These are phyloP conservation scores for Andrena praecox DNA, from an alignment of 2,888 invertebrate species.

Conservation along the genomic window DNA sequence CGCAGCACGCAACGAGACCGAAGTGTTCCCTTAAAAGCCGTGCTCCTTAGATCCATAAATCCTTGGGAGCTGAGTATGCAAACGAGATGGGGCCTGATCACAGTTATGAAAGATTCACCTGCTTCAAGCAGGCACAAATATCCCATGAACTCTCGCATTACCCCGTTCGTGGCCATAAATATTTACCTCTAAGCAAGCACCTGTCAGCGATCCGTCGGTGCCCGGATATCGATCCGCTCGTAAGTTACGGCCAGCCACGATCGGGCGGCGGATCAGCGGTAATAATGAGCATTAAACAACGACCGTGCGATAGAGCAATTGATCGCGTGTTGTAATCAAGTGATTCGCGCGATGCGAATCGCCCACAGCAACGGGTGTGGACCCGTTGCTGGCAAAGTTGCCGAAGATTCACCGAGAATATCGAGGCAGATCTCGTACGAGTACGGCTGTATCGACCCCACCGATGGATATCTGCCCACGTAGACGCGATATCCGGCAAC, in stretches of 20 bases:
- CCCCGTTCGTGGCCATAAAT: slow-evolving; percentile 31
- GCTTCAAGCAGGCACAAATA: slow-evolving; percentile 57
- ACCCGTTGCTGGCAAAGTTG: slow-evolving; percentile 48
- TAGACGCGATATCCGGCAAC: slow-evolving; percentile 71
- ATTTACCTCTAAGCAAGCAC: slow-evolving; percentile 56
- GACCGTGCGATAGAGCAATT: slow-evolving; percentile 73
- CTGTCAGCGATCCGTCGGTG: slow-evolving; percentile 59
- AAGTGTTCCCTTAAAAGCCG: neutral
- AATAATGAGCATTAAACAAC: slow-evolving; percentile 82
- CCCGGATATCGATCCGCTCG: slow-evolving; percentile 80
- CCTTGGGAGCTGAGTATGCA: slow-evolving; percentile 34
- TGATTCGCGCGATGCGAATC: slow-evolving; percentile 74
- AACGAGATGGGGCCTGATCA: slow-evolving; percentile 41
- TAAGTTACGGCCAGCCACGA: slow-evolving; percentile 77
- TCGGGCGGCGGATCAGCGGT: slow-evolving; percentile 79
- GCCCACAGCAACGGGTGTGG: slow-evolving; percentile 40
- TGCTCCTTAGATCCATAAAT: slow-evolving; percentile 12
- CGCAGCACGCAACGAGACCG: neutral
- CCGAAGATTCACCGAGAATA: slow-evolving; percentile 63
- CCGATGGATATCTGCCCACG: slow-evolving; percentile 64
- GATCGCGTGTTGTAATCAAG: slow-evolving; percentile 77
- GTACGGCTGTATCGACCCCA: slow-evolving; percentile 34
- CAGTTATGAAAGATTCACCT: slow-evolving; percentile 41
- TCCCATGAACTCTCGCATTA: slow-evolving; percentile 60
- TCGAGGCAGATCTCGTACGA: slow-evolving; percentile 40